phyloP scores from a whole-genome alignment of 1,140 invertebrate genomes.

The Wasmannia auropunctata region DNA sequence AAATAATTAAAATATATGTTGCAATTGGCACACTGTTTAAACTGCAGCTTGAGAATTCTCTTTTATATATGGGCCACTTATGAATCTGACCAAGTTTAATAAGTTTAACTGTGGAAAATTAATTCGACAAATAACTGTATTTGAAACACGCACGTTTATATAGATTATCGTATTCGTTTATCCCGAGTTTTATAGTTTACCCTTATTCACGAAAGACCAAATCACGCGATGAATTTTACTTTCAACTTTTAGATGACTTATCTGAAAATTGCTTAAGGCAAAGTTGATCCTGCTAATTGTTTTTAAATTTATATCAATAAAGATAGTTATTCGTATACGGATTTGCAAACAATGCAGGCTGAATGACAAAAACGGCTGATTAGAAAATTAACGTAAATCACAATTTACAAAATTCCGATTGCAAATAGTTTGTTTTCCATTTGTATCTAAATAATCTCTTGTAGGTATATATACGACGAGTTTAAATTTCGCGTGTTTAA shows the following conservation, averaged over 20 bases:
- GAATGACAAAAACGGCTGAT: neutral
- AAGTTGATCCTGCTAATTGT: neutral
- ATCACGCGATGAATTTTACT: conserved; percentile 33
- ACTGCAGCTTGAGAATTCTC: neutral
- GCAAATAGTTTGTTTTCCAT: neutral
- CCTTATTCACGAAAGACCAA: conserved; percentile 7
- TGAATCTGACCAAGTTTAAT: neutral
- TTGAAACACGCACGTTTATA: neutral
- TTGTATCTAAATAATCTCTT: conserved; percentile 11
- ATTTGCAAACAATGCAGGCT: neutral
- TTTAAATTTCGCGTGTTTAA: conserved; percentile 42
- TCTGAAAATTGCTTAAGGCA: neutral
- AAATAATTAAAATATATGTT: neutral
- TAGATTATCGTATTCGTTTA: conserved; percentile 25
- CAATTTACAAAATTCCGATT: neutral
- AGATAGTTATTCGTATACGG: neutral
- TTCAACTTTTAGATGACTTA: conserved; percentile 13
- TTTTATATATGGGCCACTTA: neutral
- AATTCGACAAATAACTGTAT: neutral
- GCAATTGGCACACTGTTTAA: neutral
- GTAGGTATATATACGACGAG: neutral
- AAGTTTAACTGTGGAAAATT: neutral
- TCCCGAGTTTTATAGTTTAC: neutral
- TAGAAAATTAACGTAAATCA: neutral
- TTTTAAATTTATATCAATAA: neutral